Evolutionary conservation across 2,113 vertebrate species (phyloP), one percentile per base, ranked within the genome.

Genomic region (Poicephalus gulielmi): DNA sequence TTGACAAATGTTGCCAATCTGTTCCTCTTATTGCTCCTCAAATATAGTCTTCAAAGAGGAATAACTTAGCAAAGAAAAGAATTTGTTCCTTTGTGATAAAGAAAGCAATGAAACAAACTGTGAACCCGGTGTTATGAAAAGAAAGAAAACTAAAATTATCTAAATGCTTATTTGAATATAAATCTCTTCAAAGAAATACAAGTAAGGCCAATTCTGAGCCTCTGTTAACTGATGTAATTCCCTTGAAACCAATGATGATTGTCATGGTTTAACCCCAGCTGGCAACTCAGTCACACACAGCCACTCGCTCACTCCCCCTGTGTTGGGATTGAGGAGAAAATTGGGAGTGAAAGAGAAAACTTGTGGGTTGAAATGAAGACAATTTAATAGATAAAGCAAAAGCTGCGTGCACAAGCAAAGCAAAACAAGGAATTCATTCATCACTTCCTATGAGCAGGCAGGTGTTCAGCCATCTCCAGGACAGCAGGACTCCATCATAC

Each of bases 1-100:
- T 15, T 64, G 71, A 92, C 20, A 90, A 97, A 92, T 68, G 73
- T 73, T 86, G 50, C 53, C 59, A 94, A 39, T 92, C 94, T 93
- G 24, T 75, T 92, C 41, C 41, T 70, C 24, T 83, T 91, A 52
- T 55, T 95, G 31, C 57, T 92, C 64, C 68, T 96, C 68, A 88
- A 31, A 92, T 25, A 70, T 91, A 33, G 75, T 96, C 67, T 94
- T 94, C 33, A 80, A 80, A 80, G 27, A 86, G 7, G 14, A 82
- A 71, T 35, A 95, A 55, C 46, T 86, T 68, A 44, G 4, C 28
- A 57, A 33, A 60, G 84, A 50, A 96, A 86, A 63, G 13, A 53
- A 28, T 39, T 86, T 89, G 28, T 70, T 87, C 14, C 44, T 94
- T 67, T 75, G 49, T 80, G 70, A 74, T 75, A 85, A 85, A 66